Conservation (phyloP, 2,113 vertebrate genomes). For the Scomber scombrus region DNA sequence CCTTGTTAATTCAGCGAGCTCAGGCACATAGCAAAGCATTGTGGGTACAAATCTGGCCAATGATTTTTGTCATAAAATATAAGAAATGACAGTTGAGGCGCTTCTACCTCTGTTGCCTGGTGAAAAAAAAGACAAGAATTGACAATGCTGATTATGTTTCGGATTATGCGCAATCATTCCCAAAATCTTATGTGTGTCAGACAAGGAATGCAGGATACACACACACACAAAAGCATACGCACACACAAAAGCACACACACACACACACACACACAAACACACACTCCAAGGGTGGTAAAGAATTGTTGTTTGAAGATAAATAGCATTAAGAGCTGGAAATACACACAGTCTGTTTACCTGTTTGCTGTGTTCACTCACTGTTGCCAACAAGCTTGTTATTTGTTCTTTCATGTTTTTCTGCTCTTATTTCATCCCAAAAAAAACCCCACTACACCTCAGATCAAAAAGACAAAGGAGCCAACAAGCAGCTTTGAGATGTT, state of each 20-base stretch:
- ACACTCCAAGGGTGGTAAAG: constrained; percentile 4
- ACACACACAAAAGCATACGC: not conserved
- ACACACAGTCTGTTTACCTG: constrained; percentile 58
- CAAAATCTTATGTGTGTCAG: constrained; percentile 9
- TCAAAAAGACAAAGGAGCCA: constrained; percentile 67
- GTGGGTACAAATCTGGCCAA: not conserved
- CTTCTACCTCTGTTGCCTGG: not conserved
- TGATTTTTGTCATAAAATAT: not conserved
- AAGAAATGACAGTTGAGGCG: not conserved
- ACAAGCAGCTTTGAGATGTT: constrained; percentile 42
- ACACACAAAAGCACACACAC: not conserved
- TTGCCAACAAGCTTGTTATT: constrained; percentile 69
- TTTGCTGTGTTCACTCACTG: constrained; percentile 47
- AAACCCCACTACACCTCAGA: constrained; percentile 64
- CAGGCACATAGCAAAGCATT: not conserved
- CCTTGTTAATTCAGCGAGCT: not conserved
- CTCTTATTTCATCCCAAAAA: constrained; percentile 64
- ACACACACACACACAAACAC: not conserved
- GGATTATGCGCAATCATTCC: constrained; percentile 1
- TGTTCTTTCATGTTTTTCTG: constrained; percentile 63
- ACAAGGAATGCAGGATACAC: not conserved
- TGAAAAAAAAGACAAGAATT: not conserved
- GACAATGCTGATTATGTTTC: constrained; percentile 17
- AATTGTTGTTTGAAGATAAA: constrained; percentile 52
- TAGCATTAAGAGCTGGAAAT: constrained; percentile 56